Evolutionary conservation across 2,888 invertebrate species (phyloP), one percentile per base, ranked within the genome.

Genomic region (Amiota communis): DNA sequence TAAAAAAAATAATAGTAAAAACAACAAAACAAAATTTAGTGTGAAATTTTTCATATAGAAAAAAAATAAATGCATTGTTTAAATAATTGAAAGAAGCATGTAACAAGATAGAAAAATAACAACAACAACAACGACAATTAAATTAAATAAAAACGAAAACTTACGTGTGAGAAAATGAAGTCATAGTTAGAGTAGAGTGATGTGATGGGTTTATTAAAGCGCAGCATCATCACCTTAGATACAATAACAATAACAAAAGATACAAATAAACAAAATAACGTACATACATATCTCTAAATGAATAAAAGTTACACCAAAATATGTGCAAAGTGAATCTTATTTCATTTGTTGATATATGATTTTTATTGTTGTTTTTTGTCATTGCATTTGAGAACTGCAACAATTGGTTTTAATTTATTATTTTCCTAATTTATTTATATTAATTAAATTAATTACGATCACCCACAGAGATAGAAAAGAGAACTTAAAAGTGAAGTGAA

Each of bases 81-180:
- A 15, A 65, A 65, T 64, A 65, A 51, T 46, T 61, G 13, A 36
- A 20, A 67, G 67, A 67, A 51, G 64, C 74, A 74, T 80, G 77
- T 83, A 86, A 80, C 86, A 83, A 85, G 84, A 86, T 77, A 71
- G 70, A 73, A 76, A 79, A 72, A 64, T 77, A 23, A 23, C 23
- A 23, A 23, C 23, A 23, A 23, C 23, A 23, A 68, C 78, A 69
- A 49, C 47, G 49, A 48, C 65, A 65, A 48, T 49, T 65, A 15
- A 48, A 20, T 49, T 9, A 17, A 9, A 15, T 36, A 13, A 20
- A 48, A 47, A 15, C 15, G 20, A 65, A n/a, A 46, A 46, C 61
- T 23, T 15, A 64, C 46, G 13, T n/a, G 10, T 15, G 20, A 20
- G 11, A 59, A 59, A 59, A 59, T 20, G 17, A 20, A 36, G 36